Evolutionary conservation across 2,797 vertebrate species (phyloP).

Genomic region (Dallia pectoralis): DNA sequence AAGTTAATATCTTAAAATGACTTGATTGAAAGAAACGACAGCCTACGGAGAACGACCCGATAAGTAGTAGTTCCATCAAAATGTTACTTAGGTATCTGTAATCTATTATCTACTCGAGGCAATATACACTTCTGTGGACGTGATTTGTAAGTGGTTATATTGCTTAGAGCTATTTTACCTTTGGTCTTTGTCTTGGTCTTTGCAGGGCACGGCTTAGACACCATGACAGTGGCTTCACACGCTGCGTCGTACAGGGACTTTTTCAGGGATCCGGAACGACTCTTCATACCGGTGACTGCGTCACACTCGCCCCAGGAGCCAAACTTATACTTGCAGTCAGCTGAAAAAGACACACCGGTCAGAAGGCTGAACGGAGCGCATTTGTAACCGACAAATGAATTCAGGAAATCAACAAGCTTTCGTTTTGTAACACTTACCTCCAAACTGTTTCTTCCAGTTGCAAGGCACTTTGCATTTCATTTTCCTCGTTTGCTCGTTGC

Average conservation of each 20-base stretch:
- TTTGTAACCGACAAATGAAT: too few species aligned
- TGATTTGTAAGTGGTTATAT: background rate
- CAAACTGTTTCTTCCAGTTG: conserved; percentile 93
- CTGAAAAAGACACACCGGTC: conserved; percentile 56
- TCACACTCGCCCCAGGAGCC: conserved; percentile 86
- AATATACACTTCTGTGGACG: background rate
- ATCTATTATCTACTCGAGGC: background rate
- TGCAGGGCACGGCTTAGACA: conserved; percentile 81
- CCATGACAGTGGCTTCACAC: conserved; percentile 80
- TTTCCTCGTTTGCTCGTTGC: conserved; percentile 81
- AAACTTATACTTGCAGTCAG: conserved; percentile 91
- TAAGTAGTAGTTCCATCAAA: too few species aligned
- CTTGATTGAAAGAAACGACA: too few species aligned
- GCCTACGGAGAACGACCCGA: too few species aligned
- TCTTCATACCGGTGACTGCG: conserved; percentile 69
- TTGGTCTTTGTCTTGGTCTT: conserved; percentile 83
- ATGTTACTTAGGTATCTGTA: too few species aligned
- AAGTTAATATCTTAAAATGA: too few species aligned
- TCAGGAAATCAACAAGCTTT: background rate
- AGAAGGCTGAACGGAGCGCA: background rate
- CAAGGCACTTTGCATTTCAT: conserved; percentile 88
- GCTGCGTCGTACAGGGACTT: conserved; percentile 84
- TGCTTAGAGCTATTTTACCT: conserved; percentile 66
- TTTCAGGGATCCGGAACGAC: conserved; percentile 80
- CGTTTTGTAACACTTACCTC: conserved; percentile 67